Conservation (phyloP, 2,797 vertebrate genomes). For the Podarcis siculus region DNA sequence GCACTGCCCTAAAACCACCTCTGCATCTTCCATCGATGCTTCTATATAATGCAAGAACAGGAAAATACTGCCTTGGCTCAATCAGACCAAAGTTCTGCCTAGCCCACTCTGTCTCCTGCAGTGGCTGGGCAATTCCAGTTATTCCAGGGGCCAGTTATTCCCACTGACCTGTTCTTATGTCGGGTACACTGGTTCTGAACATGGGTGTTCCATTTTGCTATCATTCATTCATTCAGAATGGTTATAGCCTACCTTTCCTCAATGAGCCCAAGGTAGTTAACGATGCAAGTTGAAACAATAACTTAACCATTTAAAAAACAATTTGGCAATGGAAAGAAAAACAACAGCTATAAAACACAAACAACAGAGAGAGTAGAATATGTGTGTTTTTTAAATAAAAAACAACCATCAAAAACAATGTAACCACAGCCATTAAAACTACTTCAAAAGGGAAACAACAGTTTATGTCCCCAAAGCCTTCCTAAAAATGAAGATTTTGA, state of each 20-base stretch:
- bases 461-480: background rate
- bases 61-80: background rate
- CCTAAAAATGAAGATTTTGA: background rate
- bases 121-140: background rate
- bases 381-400: background rate
- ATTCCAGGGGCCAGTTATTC: no score
- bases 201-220: background rate
- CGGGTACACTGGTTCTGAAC: background rate
- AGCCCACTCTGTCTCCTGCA: background rate
- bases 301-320: background rate
- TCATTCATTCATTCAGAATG: no score
- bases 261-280: background rate
- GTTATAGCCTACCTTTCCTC: no score
- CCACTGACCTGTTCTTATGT: background rate
- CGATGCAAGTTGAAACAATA: background rate
- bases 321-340: background rate
- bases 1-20: background rate
- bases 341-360: background rate
- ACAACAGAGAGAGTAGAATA: background rate
- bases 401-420: background rate
- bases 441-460: background rate
- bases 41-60: background rate
- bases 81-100: background rate
- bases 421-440: background rate
- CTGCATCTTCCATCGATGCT: background rate